A percentile compares a stretch with the other conserved stretches of the same genome.
Conservation (phyloP, 2,888 invertebrate species). For the Thymelicus sylvestris region DNA sequence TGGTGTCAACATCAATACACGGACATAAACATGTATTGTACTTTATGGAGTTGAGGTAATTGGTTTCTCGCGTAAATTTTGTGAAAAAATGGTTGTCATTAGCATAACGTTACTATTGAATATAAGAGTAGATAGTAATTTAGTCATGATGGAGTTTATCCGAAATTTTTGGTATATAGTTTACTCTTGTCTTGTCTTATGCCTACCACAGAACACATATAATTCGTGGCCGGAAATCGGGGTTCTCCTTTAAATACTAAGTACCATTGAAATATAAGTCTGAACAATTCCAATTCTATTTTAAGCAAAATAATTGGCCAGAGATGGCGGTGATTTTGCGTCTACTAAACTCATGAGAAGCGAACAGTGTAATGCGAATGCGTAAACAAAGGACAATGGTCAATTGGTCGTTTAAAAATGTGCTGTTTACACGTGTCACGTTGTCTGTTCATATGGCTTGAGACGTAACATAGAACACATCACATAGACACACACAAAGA, state of each 20-base stretch:
- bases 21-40: conserved; percentile 41
- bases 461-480: not conserved
- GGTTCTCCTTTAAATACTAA: too few species aligned
- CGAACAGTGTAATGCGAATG: conserved; percentile 26
- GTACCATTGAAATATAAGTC: too few species aligned
- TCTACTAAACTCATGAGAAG: conserved; percentile 29
- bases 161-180: too few species aligned
- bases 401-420: conserved; percentile 52
- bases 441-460: not conserved
- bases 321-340: conserved; percentile 40
- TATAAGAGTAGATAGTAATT: too few species aligned
- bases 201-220: too few species aligned
- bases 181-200: too few species aligned
- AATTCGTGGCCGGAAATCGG: too few species aligned
- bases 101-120: not conserved
- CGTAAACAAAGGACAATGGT: conserved; percentile 43
- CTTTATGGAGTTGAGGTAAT: not conserved
- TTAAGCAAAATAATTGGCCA: conserved; percentile 23
- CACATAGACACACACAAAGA: not conserved
- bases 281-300: conserved; percentile 1
- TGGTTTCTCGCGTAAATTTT: not conserved
- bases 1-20: conserved; percentile 19
- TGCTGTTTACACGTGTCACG: conserved; percentile 34
- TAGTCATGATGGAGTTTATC: too few species aligned
- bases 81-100: not conserved